Conservation (phyloP, 2,797 vertebrate genomes). For the Coreius guichenoti region DNA sequence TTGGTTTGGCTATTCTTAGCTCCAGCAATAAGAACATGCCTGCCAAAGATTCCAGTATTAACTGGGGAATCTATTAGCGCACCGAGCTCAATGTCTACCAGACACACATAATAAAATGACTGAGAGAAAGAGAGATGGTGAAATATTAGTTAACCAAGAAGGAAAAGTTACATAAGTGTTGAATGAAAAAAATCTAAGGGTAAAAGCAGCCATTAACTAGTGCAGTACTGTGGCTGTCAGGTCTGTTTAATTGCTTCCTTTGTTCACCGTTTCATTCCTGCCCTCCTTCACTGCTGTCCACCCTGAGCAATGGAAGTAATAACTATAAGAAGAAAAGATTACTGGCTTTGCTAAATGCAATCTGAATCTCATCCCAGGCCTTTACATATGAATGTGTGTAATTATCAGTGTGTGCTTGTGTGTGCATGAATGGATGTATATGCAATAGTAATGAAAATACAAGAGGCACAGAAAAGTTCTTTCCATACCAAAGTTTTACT, state of each 20-base stretch:
- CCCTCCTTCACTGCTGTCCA: conserved; percentile 11
- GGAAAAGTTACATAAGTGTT: not conserved
- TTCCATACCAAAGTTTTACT: not conserved
- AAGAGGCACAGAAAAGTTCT: not conserved
- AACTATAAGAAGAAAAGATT: conserved; percentile 46
- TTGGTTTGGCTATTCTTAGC: conserved; percentile 56
- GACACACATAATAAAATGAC: conserved; percentile 45
- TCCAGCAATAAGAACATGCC: conserved; percentile 41
- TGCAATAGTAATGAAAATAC: not conserved
- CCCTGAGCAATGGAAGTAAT: conserved; percentile 42
- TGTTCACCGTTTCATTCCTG: conserved; percentile 19
- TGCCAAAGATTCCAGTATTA: conserved; percentile 61
- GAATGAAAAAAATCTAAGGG: not conserved
- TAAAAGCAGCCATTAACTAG: conserved; percentile 4
- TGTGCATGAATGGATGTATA: not conserved
- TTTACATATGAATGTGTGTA: conserved; percentile 29
- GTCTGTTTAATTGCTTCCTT: conserved; percentile 57
- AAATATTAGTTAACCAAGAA: conserved; percentile 28
- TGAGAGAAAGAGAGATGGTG: conserved; percentile 8
- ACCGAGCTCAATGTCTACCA: conserved; percentile 54
- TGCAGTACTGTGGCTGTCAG: conserved; percentile 47
- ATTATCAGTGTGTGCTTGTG: conserved; percentile 13
- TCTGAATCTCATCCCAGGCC: conserved; percentile 38
- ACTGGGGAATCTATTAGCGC: conserved; percentile 67
- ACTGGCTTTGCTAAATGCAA: conserved; percentile 37